Evolutionary conservation across 2,797 vertebrate species (phyloP), one percentile per base, ranked within the genome.

Genomic region (Mallotus villosus): DNA sequence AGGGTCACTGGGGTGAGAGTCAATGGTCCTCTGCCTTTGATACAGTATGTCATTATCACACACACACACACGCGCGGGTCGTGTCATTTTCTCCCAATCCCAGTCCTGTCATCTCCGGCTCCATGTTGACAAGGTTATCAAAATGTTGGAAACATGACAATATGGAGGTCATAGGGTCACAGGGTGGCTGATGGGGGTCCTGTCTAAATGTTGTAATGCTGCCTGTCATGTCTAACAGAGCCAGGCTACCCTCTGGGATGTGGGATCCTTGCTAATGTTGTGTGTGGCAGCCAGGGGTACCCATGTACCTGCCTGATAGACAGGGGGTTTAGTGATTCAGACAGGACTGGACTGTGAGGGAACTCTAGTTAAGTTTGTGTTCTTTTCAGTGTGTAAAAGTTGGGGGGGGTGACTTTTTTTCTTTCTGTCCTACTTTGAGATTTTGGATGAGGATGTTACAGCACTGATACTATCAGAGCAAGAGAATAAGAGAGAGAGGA

Each of bases 391-490:
- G 64, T 74, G 41, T 66, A 55, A 32, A 68, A 69, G 37, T 46
- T 78, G 74, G 37, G 65, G 67, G 55, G 46, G 70, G 58, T 49
- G 69, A 71, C 81, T 49, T 53, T 41, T 72, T 51, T 67, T 32
- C 37, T 74, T 51, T 67, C 22, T 24, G 59, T 41, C 74, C 51
- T 17, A 62, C 63, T 32, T 70, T 46, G 32, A 73, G 75, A 71
- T 60, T 46, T 0, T 53, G 65, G 11, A 46, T 2, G 27, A 49
- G 24, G 63, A 51, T 14, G 32, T 5, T 68, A 67, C n/a, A 67
- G 8, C 34, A 21, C 7, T 19, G 62, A 58, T 27, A 29, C 16
- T 51, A 93, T 90, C 91, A 92, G 92, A 91, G 93, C 92, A 90
- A 90, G 91, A 90, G 90, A 93, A 93, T 92, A 49, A 19, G 59